Conservation (phyloP, 2,113 vertebrate genomes). For the Prionailurus bengalensis region DNA sequence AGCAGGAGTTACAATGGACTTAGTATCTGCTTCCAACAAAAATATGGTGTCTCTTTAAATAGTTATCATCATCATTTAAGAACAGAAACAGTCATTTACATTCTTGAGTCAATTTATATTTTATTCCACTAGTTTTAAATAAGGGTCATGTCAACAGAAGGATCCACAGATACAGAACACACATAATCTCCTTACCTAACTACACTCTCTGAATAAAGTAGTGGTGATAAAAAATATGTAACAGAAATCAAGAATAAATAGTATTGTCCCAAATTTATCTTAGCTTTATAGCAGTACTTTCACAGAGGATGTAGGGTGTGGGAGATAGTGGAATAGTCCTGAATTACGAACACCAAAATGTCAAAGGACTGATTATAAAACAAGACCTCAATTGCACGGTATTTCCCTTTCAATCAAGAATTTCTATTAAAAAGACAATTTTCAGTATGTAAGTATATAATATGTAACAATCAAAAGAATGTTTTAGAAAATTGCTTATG, state of each 20-base stretch:
- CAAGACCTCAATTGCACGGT: background rate
- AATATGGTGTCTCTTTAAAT: background rate
- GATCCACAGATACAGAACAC: background rate
- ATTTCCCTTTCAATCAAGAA: constrained; percentile 4
- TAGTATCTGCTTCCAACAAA: background rate
- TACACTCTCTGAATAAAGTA: constrained; percentile 6
- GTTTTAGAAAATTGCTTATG: background rate
- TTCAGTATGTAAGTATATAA: background rate
- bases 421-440: background rate
- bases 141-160: background rate
- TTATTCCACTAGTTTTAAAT: background rate
- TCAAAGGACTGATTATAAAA: background rate
- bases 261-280: background rate
- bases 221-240: background rate
- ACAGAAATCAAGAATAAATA: constrained; percentile 2
- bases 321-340: background rate
- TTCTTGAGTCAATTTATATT: constrained; percentile 22
- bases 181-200: background rate
- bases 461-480: background rate
- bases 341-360: constrained; percentile 27
- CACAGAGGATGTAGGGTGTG: background rate
- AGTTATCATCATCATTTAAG: background rate
- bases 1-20: background rate
- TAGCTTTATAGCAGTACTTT: background rate
- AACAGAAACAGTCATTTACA: background rate